Evolutionary conservation across 2,113 vertebrate species (phyloP), one percentile per base, ranked within the genome.

Genomic region (Lophochroa leadbeateri): DNA sequence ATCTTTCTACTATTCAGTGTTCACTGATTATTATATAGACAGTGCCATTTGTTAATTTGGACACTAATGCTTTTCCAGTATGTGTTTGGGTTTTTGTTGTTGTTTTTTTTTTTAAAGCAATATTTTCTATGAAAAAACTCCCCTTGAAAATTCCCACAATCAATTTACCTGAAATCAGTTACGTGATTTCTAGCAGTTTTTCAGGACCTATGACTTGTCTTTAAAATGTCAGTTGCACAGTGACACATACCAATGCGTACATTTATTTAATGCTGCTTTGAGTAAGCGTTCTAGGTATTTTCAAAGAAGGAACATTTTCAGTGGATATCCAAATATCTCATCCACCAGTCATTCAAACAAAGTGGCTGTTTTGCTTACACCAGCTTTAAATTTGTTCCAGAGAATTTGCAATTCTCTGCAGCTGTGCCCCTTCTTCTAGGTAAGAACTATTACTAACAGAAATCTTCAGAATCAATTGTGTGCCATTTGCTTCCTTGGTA

Each of bases 201-300:
- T 81, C 47, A 67, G 53, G 37, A 77, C 19, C 14, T 72, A 17
- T 37, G 44, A 52, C 37, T n/a, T 70, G 8, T 72, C 44, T 85
- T 85, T 76, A 65, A 84, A 92, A 82, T 58, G 29, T 39, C 69
- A 67, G 18, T 61, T 70, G 11, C 37, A 72, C 39, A 77, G 23
- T 69, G 37, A 57, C 0, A 0, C 10, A 49, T 57, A 72, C 23
- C 9, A 2, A 9, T 64, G 46, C 8, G 17, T 31, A 28, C 43
- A 21, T 39, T 50, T n/a, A 35, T 63, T 25, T 63, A 83, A n/a
- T 23, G 7, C 10, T 80, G 82, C 71, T 90, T 57, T 78, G 50
- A 53, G 35, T 83, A 81, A 10, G 13, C 4, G 15, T 83, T 61
- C 9, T 17, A 79, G 33, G 3, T 75, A n/a, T 81, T 93, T 96